phyloP scores from a whole-genome alignment of 2,797 vertebrate genomes.

The Anguilla obscura region DNA sequence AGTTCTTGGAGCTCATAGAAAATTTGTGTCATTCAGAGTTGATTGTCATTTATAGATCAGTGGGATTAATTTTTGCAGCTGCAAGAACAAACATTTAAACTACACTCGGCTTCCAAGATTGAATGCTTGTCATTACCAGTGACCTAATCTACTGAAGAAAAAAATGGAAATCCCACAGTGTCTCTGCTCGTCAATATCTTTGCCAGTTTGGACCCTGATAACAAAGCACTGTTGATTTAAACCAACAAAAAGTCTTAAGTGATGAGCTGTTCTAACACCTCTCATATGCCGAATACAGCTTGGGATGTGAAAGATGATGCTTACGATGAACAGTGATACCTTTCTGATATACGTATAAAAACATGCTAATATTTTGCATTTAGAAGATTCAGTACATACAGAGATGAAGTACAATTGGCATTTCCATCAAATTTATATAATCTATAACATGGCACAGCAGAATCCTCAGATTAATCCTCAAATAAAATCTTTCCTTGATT shows the following conservation, averaged over 20 bases:
- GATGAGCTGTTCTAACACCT: too few relatives aligned
- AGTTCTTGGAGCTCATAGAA: background rate
- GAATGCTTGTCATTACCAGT: background rate
- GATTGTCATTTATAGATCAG: slow-evolving; percentile 1
- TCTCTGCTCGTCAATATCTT: background rate
- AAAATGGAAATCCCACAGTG: background rate
- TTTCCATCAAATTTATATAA: background rate
- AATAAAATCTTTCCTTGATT: background rate
- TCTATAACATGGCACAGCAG: background rate
- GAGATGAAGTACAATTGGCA: background rate
- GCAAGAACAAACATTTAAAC: background rate
- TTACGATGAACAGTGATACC: too few relatives aligned
- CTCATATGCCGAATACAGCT: too few relatives aligned
- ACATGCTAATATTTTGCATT: too few relatives aligned
- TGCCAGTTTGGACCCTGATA: background rate
- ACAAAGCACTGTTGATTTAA: background rate
- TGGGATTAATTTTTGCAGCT: background rate
- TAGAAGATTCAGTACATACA: background rate
- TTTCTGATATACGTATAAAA: too few relatives aligned
- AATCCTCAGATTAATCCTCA: too few relatives aligned
- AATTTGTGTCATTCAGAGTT: background rate
- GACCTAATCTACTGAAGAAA: background rate
- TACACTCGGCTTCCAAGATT: background rate
- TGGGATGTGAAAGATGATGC: too few relatives aligned
- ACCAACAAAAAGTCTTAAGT: background rate